A percentile compares a stretch with the other conserved stretches of the same genome.
These are phyloP conservation scores for Aporophyla lueneburgensis DNA, from an alignment of 2,888 invertebrate genomes.

Conservation along the genomic window DNA sequence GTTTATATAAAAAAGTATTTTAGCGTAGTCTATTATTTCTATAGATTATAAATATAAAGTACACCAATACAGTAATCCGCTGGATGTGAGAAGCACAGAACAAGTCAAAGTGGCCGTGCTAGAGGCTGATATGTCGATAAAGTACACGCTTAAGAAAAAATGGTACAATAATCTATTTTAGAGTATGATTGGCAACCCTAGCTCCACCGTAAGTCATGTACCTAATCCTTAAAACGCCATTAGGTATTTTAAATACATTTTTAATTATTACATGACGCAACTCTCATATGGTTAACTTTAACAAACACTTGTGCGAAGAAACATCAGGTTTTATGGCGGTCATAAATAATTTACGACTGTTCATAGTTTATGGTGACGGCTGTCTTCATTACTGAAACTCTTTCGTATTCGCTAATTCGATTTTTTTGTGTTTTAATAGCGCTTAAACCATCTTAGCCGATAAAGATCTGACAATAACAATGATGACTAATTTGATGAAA, in stretches of 20 bases:
- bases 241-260: constrained; percentile 42
- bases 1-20: too few species aligned
- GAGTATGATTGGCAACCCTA: neutral
- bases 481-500: neutral
- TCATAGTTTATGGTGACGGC: constrained; percentile 70
- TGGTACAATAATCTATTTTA: too few species aligned
- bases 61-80: too few species aligned
- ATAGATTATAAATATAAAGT: too few species aligned
- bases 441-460: too few species aligned
- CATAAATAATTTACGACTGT: constrained; percentile 79
- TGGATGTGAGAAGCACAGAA: too few species aligned
- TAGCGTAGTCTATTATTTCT: too few species aligned
- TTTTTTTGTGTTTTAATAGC: neutral
- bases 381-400: constrained; percentile 64
- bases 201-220: neutral
- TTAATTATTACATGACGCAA: constrained; percentile 66
- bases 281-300: constrained; percentile 71
- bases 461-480: neutral
- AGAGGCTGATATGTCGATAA: too few species aligned
- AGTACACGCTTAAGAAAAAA: too few species aligned
- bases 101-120: too few species aligned
- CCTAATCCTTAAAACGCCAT: constrained; percentile 11
- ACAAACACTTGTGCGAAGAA: constrained; percentile 73
- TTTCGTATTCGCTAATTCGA: constrained; percentile 33
- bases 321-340: constrained; percentile 73